These are phyloP conservation scores for Marmota monax DNA, from an alignment of 2,113 vertebrate genomes.

Conservation along the genomic window DNA sequence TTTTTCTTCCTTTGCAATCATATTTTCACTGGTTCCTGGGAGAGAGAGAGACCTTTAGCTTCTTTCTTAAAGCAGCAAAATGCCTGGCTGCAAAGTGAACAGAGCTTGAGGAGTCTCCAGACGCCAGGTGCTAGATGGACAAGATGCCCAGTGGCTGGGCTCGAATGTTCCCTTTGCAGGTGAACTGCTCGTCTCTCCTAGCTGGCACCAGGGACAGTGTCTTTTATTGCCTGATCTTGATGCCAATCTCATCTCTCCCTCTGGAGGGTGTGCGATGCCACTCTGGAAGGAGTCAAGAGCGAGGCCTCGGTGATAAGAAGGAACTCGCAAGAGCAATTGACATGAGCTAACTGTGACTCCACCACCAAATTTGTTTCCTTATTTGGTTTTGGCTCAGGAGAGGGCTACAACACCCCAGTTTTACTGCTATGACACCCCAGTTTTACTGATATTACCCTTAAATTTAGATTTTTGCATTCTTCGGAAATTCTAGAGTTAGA, in stretches of 20 bases:
- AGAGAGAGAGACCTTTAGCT: neutral
- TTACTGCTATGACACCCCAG: neutral
- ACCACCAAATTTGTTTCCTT: neutral
- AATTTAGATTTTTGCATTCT: constrained; percentile 61
- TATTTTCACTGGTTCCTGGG: neutral
- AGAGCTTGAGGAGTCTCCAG: neutral
- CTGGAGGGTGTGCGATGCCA: neutral
- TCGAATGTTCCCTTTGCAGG: neutral
- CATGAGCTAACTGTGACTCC: neutral
- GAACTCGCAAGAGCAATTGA: neutral
- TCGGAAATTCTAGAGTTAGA: constrained; percentile 49
- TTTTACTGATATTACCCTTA: constrained; percentile 37
- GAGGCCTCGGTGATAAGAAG: neutral
- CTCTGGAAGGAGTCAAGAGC: constrained; percentile 40
- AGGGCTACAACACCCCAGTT: neutral
- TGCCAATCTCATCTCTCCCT: neutral
- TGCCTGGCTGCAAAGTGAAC: neutral
- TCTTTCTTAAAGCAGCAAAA: constrained; percentile 11
- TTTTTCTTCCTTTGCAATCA: neutral
- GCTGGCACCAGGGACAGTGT: neutral
- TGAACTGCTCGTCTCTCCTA: neutral
- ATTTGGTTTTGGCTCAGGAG: neutral
- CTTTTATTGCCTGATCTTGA: neutral
- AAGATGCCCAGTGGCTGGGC: neutral
- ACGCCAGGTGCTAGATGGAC: neutral